Evolutionary conservation across 2,113 vertebrate genomes (phyloP).

Genomic region (Siniperca chuatsi): DNA sequence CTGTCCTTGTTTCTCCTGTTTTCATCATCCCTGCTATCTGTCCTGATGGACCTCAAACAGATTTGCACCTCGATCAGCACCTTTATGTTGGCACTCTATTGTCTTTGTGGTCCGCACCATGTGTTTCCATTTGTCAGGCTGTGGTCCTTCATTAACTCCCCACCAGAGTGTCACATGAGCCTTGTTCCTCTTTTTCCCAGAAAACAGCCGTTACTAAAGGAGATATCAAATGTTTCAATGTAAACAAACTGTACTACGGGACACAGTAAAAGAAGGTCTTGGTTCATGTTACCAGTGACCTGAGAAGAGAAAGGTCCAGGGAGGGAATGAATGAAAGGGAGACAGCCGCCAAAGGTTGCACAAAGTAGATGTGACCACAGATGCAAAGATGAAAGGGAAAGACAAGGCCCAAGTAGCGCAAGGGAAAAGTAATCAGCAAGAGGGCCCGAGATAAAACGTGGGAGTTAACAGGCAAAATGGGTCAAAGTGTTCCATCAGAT

Average conservation of each 20-base stretch:
- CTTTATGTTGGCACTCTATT: constrained; percentile 67
- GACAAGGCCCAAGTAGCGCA: neutral
- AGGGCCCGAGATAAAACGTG: constrained; percentile 20
- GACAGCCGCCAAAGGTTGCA: neutral
- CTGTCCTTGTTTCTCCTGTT: constrained; percentile 54
- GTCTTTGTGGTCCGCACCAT: constrained; percentile 64
- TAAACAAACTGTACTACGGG: constrained; percentile 7
- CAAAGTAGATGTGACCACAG: constrained; percentile 9
- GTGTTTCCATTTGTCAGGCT: constrained; percentile 77
- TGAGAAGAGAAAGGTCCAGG: neutral
- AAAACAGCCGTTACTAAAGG: constrained; percentile 32
- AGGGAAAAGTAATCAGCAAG: constrained; percentile 27
- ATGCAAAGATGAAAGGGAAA: constrained; percentile 43
- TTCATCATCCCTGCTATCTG: constrained; percentile 54
- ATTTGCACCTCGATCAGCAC: constrained; percentile 73
- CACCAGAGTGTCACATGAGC: constrained; percentile 52
- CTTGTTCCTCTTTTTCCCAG: constrained; percentile 35
- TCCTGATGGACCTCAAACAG: constrained; percentile 46
- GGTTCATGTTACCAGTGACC: neutral
- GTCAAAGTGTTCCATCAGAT: constrained; percentile 56
- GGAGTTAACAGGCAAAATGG: constrained; percentile 39
- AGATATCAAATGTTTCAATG: constrained; percentile 31
- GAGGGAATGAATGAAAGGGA: neutral
- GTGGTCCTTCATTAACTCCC: constrained; percentile 38
- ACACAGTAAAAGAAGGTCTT: neutral